A percentile compares a stretch with the other conserved stretches of the same genome.
Evolutionary conservation across 2,888 invertebrate genomes (phyloP).

Genomic region (Pardosa pseudoannulata): DNA sequence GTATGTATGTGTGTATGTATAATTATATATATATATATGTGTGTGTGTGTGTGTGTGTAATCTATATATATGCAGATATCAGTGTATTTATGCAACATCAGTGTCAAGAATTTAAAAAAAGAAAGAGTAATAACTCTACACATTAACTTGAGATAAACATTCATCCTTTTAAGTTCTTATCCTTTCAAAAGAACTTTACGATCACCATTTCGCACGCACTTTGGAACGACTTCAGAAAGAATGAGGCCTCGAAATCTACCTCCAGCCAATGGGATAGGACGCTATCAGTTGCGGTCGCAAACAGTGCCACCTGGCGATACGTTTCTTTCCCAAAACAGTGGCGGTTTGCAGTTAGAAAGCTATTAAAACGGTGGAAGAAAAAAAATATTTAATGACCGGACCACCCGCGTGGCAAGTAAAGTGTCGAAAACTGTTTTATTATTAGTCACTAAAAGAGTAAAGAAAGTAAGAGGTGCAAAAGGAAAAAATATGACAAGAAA

Average conservation of each 20-base stretch:
- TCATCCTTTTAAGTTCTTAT: neutral
- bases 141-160: neutral
- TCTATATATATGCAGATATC: no score
- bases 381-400: constrained; percentile 34
- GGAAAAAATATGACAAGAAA: no score
- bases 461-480: neutral
- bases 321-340: constrained; percentile 22
- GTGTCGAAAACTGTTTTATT: constrained; percentile 29
- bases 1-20: no score
- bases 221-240: neutral
- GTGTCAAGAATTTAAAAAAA: no score
- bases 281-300: constrained; percentile 7
- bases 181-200: neutral
- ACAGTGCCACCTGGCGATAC: constrained; percentile 53
- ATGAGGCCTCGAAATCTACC: neutral
- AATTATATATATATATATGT: no score
- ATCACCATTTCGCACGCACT: neutral
- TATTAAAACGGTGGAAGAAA: constrained; percentile 10
- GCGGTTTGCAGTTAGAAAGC: constrained; percentile 36
- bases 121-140: neutral
- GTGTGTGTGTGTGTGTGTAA: no score
- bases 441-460: neutral
- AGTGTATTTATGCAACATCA: no score
- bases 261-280: constrained; percentile 18
- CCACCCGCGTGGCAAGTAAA: constrained; percentile 51